phyloP scores from a whole-genome alignment of 2,113 vertebrate genomes.

The Bostrychus sinensis region DNA sequence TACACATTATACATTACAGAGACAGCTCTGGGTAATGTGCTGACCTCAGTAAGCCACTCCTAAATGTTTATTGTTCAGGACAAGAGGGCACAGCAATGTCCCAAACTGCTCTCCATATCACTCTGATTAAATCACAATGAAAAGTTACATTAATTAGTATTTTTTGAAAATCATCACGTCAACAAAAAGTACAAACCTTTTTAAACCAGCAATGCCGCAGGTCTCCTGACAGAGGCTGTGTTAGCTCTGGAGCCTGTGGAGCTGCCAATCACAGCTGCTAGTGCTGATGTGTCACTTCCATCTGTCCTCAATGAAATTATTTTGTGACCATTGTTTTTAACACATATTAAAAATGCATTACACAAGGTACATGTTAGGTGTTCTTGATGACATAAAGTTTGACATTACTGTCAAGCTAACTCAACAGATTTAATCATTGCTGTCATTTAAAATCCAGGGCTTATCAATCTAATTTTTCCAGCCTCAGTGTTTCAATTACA shows the following conservation, averaged over 20 bases:
- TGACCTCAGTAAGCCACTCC: slow-evolving; percentile 60
- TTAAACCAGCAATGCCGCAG: too few relatives aligned
- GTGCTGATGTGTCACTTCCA: slow-evolving; percentile 12
- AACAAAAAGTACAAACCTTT: too few relatives aligned
- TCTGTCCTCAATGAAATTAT: slow-evolving; percentile 10
- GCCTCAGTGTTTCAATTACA: slow-evolving; percentile 11
- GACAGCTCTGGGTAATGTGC: slow-evolving; percentile 67
- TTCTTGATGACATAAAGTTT: too few relatives aligned
- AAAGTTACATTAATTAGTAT: background rate
- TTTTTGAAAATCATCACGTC: too few relatives aligned
- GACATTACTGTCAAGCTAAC: too few relatives aligned
- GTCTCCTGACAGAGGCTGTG: background rate
- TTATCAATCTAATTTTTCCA: slow-evolving; percentile 1
- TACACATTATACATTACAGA: slow-evolving; percentile 24
- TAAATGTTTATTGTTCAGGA: slow-evolving; percentile 69
- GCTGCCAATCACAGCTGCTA: slow-evolving; percentile 26
- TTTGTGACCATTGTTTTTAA: slow-evolving; percentile 28
- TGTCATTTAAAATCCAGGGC: background rate
- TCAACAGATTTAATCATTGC: slow-evolving; percentile 8
- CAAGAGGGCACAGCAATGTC: slow-evolving; percentile 15
- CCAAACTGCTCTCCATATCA: slow-evolving; percentile 18
- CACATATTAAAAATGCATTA: too few relatives aligned
- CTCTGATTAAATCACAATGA: slow-evolving; percentile 12
- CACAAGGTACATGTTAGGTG: too few relatives aligned
- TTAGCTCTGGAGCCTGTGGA: background rate